Evolutionary conservation across 2,113 vertebrate species (phyloP).

Genomic region (Dipodomys spectabilis): DNA sequence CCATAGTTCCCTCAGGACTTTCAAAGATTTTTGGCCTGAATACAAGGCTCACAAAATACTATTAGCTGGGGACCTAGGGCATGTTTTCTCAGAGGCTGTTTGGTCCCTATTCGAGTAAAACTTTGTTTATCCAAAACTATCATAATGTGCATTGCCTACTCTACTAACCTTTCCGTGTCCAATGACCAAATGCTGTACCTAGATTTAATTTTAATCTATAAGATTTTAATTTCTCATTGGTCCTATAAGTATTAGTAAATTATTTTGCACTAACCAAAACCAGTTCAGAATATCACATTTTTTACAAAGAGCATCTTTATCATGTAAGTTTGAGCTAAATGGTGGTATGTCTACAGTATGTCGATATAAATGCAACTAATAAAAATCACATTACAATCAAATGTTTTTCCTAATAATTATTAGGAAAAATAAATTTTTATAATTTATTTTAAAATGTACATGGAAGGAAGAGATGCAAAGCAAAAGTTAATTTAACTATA

Average conservation of each 20-base stretch:
- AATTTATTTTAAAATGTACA: background rate
- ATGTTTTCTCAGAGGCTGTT: constrained; percentile 71
- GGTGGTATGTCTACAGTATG: background rate
- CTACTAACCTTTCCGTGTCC: background rate
- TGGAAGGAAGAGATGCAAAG: background rate
- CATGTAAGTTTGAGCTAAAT: background rate
- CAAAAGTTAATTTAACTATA: background rate
- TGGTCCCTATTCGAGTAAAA: constrained; percentile 69
- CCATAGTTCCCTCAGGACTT: constrained; percentile 69
- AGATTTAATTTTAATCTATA: constrained; percentile 25
- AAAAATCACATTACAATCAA: background rate
- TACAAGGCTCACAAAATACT: constrained; percentile 77
- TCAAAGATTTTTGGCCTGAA: constrained; percentile 77
- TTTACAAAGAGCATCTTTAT: constrained; percentile 10
- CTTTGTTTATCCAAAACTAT: constrained; percentile 74
- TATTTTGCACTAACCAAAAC: constrained; percentile 14
- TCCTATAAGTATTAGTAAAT: constrained; percentile 38
- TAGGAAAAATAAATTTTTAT: background rate
- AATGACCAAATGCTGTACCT: constrained; percentile 19
- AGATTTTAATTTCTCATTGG: background rate
- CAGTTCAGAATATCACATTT: background rate
- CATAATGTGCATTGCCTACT: background rate
- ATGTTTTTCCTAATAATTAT: background rate
- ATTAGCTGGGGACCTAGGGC: constrained; percentile 63
- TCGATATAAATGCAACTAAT: background rate